Evolutionary conservation across 2,113 vertebrate genomes (phyloP).

Genomic region (Lethenteron reissneri): DNA sequence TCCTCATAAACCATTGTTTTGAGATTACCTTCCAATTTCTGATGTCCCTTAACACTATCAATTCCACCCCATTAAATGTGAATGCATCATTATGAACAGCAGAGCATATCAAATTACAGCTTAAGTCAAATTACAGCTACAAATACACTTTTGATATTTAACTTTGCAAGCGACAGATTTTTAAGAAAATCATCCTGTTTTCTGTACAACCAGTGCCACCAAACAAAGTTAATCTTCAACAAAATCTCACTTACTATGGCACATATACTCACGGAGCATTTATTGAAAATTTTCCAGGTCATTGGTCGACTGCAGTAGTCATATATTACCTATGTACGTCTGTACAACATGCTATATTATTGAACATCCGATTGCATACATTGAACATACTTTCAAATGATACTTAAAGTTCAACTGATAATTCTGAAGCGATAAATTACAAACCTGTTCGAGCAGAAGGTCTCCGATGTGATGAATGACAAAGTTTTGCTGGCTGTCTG

Average conservation of each 20-base stretch:
- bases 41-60: background rate
- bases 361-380: background rate
- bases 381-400: background rate
- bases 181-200: background rate
- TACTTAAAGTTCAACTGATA: background rate
- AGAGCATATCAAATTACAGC: background rate
- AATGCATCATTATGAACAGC: background rate
- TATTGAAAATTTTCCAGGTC: background rate
- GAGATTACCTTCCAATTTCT: background rate
- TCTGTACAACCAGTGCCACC: background rate
- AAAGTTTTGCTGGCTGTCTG: slow-evolving; percentile 49
- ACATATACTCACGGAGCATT: background rate
- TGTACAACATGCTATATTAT: background rate
- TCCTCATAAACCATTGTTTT: background rate
- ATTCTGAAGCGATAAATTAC: background rate
- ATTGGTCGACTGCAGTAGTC: background rate
- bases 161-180: background rate
- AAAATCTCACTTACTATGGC: background rate
- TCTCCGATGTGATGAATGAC: slow-evolving; percentile 51
- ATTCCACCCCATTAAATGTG: background rate
- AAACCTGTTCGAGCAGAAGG: slow-evolving; percentile 57
- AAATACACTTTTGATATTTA: background rate
- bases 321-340: background rate
- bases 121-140: background rate
- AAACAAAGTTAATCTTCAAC: background rate